A percentile compares a stretch with the other conserved stretches of the same genome.
Evolutionary conservation across 2,797 vertebrate species (phyloP).

Genomic region (Malurus leucopterus): DNA sequence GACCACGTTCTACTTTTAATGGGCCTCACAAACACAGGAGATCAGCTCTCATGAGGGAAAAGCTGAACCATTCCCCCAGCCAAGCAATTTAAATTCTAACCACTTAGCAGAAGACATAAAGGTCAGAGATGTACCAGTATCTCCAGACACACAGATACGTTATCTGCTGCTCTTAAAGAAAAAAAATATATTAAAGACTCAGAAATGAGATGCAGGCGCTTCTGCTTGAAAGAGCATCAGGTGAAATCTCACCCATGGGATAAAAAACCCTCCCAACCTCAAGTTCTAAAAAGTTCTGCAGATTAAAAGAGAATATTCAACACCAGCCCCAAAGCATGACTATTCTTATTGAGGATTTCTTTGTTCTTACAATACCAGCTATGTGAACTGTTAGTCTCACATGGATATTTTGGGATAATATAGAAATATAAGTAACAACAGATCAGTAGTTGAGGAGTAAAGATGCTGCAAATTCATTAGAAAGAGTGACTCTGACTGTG

Average conservation of each 20-base stretch:
- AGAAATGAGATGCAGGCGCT: background rate
- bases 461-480: background rate
- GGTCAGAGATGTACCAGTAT: conserved; percentile 23
- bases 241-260: background rate
- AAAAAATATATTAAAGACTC: background rate
- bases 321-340: background rate
- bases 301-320: background rate
- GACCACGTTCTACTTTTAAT: background rate
- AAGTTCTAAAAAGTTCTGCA: background rate
- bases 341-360: background rate
- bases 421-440: background rate
- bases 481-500: background rate
- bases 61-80: background rate
- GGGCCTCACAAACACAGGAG: background rate
- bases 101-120: conserved; percentile 4
- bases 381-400: background rate
- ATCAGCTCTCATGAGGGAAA: background rate
- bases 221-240: background rate
- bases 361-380: background rate
- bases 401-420: background rate
- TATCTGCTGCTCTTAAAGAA: conserved; percentile 7
- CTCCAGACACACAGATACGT: background rate
- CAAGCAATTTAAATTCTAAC: conserved; percentile 33
- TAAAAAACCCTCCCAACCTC: background rate
- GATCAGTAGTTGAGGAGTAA: background rate